phyloP scores from a whole-genome alignment of 2,797 vertebrate genomes.

The Harpagifer antarcticus region DNA sequence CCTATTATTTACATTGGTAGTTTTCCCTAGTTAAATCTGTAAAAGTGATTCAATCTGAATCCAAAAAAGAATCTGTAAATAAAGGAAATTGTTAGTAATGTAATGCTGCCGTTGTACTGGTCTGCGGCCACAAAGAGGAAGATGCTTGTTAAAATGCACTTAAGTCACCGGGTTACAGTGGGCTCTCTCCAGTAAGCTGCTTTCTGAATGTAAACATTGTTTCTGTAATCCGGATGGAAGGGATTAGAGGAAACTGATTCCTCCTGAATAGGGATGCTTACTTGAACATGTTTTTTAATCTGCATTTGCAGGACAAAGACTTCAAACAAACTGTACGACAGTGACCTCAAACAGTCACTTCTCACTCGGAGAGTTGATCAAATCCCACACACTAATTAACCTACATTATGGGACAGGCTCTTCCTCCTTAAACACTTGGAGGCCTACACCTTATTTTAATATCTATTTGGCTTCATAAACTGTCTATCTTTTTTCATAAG shows the following conservation, averaged over 20 bases:
- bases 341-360: neutral
- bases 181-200: neutral
- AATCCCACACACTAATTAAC: neutral
- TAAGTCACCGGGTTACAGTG: slow-evolving; percentile 5
- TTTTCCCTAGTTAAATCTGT: neutral
- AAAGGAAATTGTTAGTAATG: neutral
- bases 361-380: neutral
- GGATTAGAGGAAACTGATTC: slow-evolving; percentile 16
- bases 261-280: neutral
- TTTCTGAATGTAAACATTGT: neutral
- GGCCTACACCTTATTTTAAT: neutral
- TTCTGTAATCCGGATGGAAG: slow-evolving; percentile 10
- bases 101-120: neutral
- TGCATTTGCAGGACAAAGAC: neutral
- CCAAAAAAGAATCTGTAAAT: neutral
- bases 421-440: neutral
- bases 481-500: too few relatives aligned
- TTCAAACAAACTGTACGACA: too few relatives aligned
- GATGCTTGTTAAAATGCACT: too few relatives aligned
- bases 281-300: slow-evolving; percentile 13
- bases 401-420: neutral
- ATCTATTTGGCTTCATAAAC: accelerated
- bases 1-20: neutral
- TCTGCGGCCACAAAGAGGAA: neutral
- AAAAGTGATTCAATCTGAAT: neutral